Evolutionary conservation across 2,888 invertebrate genomes (phyloP), one percentile per base, ranked within the genome.

Genomic region (Aplocera efformata): DNA sequence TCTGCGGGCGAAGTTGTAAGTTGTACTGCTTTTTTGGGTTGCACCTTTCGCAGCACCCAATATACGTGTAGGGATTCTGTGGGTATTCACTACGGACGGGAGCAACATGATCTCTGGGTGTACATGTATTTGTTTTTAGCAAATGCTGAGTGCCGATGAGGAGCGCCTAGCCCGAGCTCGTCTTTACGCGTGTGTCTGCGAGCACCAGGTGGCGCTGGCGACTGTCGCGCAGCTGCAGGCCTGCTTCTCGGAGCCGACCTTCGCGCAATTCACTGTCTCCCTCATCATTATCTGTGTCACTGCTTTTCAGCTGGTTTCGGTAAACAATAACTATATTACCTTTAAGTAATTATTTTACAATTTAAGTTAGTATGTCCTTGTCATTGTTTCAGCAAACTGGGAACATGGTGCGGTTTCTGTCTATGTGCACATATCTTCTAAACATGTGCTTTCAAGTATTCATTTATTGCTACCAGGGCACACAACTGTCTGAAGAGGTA

Each of bases 391-490:
- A 69, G 81, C 72, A 72, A 69, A 67, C 73, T 0, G 72, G 67
- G 1, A 84, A 84, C 39, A 50, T 72, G 1, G 72, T 88, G 7
- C 71, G 82, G 1, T 60, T 88, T 7, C 29, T 84, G 8, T 76
- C 84, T 0, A 88, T 88, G 78, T 71, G 75, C 1, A 77, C 80
- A 0, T 90, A 88, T 48, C 63, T 86, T 0, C 36, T 82, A 17
- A 82, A 82, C 50, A 89, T 90, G 88, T 72, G 75, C 46, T 82
- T 74, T 38, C 89, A 90, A 65, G 80, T 90, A 3, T 89, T 88
- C 58, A 63, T 89, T 8, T 90, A 88, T 59, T 90, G 90, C 46
- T 90, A 89, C 53, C 89, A 88, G 51, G 90, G 90, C n/a, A 83
- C 83, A 30, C 75, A 88, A 38, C 68, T 90, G 0, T 72, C 81